Conservation (phyloP, 1,140 invertebrate species). For the Drosophila setifemur region DNA sequence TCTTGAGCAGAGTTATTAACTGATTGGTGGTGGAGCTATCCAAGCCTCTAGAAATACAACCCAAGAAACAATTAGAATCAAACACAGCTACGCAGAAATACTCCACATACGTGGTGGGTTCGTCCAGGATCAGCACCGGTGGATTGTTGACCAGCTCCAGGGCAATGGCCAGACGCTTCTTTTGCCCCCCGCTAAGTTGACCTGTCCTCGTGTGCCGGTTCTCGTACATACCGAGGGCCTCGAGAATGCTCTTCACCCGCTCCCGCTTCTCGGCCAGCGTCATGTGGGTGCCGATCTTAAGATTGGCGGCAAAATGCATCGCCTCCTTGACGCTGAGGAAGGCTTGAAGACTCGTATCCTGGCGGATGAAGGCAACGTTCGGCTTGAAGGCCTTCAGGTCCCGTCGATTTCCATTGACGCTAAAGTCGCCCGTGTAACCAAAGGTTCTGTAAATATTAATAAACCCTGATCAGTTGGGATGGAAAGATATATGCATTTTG, state of each 20-base stretch:
- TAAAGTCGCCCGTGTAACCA: slow-evolving; percentile 83
- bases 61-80: background rate
- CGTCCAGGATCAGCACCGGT: slow-evolving; percentile 95
- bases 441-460: slow-evolving; percentile 13
- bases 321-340: slow-evolving; percentile 93
- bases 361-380: slow-evolving; percentile 95
- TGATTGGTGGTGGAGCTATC: slow-evolving; percentile 96
- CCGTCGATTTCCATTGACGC: slow-evolving; percentile 88
- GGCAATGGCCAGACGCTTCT: slow-evolving; percentile 93
- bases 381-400: slow-evolving; percentile 90
- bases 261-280: slow-evolving; percentile 85
- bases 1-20: slow-evolving; percentile 91
- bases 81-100: background rate
- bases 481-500: background rate
- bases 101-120: slow-evolving; percentile 94
- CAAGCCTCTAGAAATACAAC: slow-evolving; percentile 89
- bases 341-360: slow-evolving; percentile 93
- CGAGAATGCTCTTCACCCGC: slow-evolving; percentile 89
- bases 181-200: slow-evolving; percentile 93
- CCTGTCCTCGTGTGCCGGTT: slow-evolving; percentile 87
- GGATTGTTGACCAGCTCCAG: slow-evolving; percentile 93
- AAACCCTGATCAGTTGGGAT: background rate
- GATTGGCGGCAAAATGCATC: slow-evolving; percentile 92
- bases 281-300: slow-evolving; percentile 90
- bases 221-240: slow-evolving; percentile 86